Conservation (phyloP, 1,140 invertebrate species). For the Neodiprion virginianus region DNA sequence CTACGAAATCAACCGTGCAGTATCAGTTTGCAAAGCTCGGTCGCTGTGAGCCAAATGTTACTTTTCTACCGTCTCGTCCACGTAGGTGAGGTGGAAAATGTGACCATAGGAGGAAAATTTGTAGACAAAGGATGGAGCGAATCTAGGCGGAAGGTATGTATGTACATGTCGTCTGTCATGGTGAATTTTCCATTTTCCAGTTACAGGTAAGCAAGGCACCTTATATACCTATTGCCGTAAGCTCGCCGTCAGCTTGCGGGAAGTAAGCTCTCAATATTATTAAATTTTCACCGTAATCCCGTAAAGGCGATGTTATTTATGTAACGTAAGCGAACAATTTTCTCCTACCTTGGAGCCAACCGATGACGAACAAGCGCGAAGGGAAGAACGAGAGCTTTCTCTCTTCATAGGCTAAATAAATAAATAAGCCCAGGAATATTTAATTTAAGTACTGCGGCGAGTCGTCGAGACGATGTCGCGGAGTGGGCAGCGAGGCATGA, state of each 20-base stretch:
- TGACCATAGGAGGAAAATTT: background rate
- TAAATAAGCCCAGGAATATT: too few relatives aligned
- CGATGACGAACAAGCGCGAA: background rate
- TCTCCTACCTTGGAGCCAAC: background rate
- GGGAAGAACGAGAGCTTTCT: too few relatives aligned
- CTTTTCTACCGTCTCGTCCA: background rate
- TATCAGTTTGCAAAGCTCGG: background rate
- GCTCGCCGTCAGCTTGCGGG: too few relatives aligned
- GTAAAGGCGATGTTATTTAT: background rate
- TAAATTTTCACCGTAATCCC: background rate
- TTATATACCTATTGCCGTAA: too few relatives aligned
- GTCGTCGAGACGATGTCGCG: background rate
- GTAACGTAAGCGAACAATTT: background rate
- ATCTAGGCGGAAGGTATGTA: background rate
- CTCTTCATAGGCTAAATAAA: too few relatives aligned
- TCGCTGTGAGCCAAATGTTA: background rate
- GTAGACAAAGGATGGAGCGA: background rate
- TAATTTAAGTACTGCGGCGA: background rate
- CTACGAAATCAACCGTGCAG: background rate
- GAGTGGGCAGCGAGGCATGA: background rate
- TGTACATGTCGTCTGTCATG: background rate
- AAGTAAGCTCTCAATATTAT: background rate
- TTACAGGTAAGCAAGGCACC: too few relatives aligned
- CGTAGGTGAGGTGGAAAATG: background rate
- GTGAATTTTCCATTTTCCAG: background rate